Evolutionary conservation across 2,797 vertebrate species (phyloP).

Genomic region (Agapornis canus): DNA sequence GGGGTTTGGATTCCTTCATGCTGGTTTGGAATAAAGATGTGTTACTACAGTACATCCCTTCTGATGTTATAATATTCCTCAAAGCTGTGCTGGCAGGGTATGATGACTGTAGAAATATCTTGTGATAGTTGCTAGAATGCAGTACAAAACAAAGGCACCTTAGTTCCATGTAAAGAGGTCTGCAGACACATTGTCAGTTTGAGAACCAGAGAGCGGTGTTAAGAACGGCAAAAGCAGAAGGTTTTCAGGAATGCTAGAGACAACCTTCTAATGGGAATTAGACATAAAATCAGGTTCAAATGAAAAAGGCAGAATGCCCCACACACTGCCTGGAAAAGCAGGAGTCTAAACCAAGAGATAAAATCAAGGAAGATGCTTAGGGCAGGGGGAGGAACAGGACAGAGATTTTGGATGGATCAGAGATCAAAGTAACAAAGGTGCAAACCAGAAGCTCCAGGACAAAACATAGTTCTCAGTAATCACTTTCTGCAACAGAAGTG

Average conservation of each 20-base stretch:
- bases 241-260: neutral
- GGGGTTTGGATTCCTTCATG: neutral
- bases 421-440: neutral
- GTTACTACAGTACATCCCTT: neutral
- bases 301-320: neutral
- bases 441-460: neutral
- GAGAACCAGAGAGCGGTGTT: neutral
- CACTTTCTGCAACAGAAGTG: neutral
- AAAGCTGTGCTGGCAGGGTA: neutral
- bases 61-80: neutral
- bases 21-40: fast-evolving
- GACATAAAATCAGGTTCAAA: neutral
- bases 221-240: neutral
- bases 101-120: neutral
- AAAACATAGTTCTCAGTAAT: neutral
- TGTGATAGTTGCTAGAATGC: neutral
- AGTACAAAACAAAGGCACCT: neutral
- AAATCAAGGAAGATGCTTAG: neutral
- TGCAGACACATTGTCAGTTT: neutral
- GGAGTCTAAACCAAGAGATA: neutral
- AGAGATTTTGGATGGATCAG: neutral
- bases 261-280: neutral
- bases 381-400: neutral
- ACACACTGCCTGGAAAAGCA: neutral
- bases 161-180: neutral